Conservation (phyloP, 2,797 vertebrate genomes). For the Sus cebifrons region DNA sequence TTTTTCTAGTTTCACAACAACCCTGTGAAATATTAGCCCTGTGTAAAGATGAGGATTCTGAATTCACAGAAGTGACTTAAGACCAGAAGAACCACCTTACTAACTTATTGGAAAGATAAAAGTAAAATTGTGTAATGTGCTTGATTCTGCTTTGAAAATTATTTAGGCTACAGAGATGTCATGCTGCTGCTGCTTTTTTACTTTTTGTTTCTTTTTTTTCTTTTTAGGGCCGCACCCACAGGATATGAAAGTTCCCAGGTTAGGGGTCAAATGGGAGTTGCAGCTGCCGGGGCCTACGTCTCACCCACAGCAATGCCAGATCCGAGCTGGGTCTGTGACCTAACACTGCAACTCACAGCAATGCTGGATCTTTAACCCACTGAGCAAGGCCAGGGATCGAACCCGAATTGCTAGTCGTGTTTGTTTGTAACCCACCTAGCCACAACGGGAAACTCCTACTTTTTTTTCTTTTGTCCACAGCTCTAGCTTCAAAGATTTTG, state of each 20-base stretch:
- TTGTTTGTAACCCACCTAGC: too few species aligned
- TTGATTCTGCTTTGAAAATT: slow-evolving; percentile 33
- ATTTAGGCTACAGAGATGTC: not conserved
- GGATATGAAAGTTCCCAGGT: too few species aligned
- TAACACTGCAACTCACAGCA: too few species aligned
- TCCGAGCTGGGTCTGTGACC: too few species aligned
- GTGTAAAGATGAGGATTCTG: slow-evolving; percentile 62
- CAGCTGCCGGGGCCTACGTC: too few species aligned
- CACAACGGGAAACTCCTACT: not conserved
- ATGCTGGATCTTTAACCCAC: too few species aligned
- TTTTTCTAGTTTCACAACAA: slow-evolving; percentile 7
- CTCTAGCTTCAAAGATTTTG: slow-evolving; percentile 21
- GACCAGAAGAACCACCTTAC: not conserved
- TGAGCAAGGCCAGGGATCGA: too few species aligned
- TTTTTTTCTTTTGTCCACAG: slow-evolving; percentile 17
- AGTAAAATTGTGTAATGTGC: not conserved
- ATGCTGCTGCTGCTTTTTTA: not conserved
- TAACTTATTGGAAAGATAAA: slow-evolving; percentile 49
- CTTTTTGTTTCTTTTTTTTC: slow-evolving; percentile 1
- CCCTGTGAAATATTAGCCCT: not conserved
- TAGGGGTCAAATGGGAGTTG: too few species aligned
- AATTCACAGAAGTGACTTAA: slow-evolving; percentile 37
- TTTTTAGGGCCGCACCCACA: too few species aligned
- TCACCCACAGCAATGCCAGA: too few species aligned
- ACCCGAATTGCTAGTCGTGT: too few species aligned